Base-by-base conservation (phyloP, 2,888 invertebrate species). In the Coremacera marginata region DNA sequence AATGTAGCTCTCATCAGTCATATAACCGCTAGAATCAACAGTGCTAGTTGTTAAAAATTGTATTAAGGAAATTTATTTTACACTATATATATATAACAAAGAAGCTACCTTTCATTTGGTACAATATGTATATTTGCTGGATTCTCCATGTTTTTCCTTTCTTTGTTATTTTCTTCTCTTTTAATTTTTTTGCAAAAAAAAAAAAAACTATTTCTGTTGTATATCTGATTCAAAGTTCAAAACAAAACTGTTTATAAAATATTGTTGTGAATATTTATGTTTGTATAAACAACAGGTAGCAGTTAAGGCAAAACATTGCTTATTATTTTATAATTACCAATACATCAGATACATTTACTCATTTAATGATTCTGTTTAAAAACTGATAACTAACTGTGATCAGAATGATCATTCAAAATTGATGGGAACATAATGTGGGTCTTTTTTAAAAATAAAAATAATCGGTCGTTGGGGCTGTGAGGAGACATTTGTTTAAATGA, bases 1-100 rank as follows among this genome's bases (percentile, higher is more conserved):
- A 14, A 67, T 71, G n/a, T 49, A 65, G 52, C 76, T 71, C 44
- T 78, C 78, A 27, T 77, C 78, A n/a, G 75, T 75, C 19, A 71
- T 16, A 67, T 78, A 78, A 19, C 76, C 78, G 31, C 77, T 75
- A 14, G 76, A 71, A 67, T 75, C 67, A 51, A 71, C 73, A 5
- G 68, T 34, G n/a, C 78, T 78, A 60, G 37, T 71, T 70, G 34
- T 52, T 22, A 60, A 70, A 37, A 70, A 8, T n/a, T n/a, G 57
- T 34, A 14, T 63, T 67, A 2, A 37, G 22, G 16, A 37, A 49
- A n/a, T 19, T 67, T 16, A 14, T 22, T 49, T 9, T 8, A 31
- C 16, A 22, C 5, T 5, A 31, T 3, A 31, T 5, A 31, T 31
- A 31, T 31, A 4, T 31, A 22, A 31, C 27, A 0, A 27, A 37